phyloP scores from a whole-genome alignment of 2,888 invertebrate genomes.

The Polylopha cassiicola region DNA sequence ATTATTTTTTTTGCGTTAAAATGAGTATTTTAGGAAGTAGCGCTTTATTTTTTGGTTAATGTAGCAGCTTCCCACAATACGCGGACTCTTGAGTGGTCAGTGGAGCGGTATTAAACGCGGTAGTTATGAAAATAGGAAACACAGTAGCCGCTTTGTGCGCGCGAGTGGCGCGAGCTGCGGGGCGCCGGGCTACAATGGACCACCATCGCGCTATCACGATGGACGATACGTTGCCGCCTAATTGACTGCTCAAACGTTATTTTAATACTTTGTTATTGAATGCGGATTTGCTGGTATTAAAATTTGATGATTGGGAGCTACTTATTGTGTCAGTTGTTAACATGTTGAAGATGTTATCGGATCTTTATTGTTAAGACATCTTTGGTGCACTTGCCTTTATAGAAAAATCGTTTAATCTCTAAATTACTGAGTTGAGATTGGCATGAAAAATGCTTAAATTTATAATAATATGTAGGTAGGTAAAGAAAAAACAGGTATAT shows the following conservation, averaged over 20 bases:
- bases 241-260: constrained; percentile 74
- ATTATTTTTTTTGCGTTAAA: constrained; percentile 24
- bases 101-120: constrained; percentile 61
- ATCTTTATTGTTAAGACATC: constrained; percentile 25
- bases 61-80: constrained; percentile 64
- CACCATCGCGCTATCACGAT: constrained; percentile 74
- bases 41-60: constrained; percentile 29
- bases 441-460: too few relatives aligned
- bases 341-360: constrained; percentile 32
- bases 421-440: too few relatives aligned
- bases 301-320: constrained; percentile 30
- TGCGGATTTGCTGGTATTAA: constrained; percentile 39
- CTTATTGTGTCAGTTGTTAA: constrained; percentile 22
- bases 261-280: constrained; percentile 69
- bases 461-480: too few relatives aligned
- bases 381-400: too few relatives aligned
- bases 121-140: constrained; percentile 70
- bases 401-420: too few relatives aligned
- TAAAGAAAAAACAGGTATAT: too few relatives aligned
- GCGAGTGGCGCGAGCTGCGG: constrained; percentile 51
- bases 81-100: constrained; percentile 55
- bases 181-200: constrained; percentile 67
- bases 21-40: constrained; percentile 1
- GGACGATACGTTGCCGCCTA: constrained; percentile 72
- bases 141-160: constrained; percentile 56